A percentile compares a stretch with the other conserved stretches of the same genome.
phyloP scores from a whole-genome alignment of 1,140 invertebrate genomes.

The Notospermus geniculatus region DNA sequence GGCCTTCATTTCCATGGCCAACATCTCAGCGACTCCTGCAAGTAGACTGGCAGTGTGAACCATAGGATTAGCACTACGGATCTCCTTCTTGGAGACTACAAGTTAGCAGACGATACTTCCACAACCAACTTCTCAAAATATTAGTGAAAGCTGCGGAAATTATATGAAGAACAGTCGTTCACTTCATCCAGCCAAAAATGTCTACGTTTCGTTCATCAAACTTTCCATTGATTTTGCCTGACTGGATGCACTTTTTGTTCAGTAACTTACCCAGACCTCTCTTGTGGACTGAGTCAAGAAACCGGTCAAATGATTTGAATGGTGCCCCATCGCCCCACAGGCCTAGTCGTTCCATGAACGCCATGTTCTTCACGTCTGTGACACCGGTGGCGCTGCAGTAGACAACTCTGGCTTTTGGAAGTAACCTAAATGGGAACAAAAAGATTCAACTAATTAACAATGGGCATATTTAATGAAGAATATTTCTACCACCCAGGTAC shows the following conservation, averaged over 20 bases:
- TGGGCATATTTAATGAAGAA: too few species aligned
- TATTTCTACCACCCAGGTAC: too few species aligned
- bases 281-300: constrained; percentile 41
- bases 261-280: constrained; percentile 39
- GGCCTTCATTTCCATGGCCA: constrained; percentile 52
- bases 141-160: too few species aligned
- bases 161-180: too few species aligned
- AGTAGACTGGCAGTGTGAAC: background rate
- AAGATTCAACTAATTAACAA: too few species aligned
- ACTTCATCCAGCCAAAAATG: too few species aligned
- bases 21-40: constrained; percentile 46
- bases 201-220: too few species aligned
- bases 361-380: constrained; percentile 52
- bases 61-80: too few species aligned
- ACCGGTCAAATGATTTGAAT: constrained; percentile 43
- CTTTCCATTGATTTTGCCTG: background rate
- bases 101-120: too few species aligned
- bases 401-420: constrained; percentile 45
- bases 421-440: constrained; percentile 30
- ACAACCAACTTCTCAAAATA: too few species aligned
- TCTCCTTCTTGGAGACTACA: too few species aligned
- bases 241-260: background rate
- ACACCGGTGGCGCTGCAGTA: constrained; percentile 52
- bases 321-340: constrained; percentile 47
- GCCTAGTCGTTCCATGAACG: constrained; percentile 49